Conservation (phyloP, 2,888 invertebrate genomes). For the Brenthis daphne region DNA sequence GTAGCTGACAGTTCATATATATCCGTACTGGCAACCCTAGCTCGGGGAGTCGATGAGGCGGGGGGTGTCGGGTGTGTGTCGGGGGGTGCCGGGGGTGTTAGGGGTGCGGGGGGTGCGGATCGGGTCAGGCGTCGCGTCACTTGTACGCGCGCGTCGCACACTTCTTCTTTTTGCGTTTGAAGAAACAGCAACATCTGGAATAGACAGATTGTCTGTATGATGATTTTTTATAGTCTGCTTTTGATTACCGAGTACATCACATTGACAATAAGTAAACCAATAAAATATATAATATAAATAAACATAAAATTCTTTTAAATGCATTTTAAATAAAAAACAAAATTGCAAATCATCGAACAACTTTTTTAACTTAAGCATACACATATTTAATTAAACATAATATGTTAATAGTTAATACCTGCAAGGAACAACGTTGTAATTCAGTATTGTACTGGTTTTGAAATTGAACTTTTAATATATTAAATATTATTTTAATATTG, state of each 20-base stretch:
- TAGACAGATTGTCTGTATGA: constrained; percentile 80
- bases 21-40: constrained; percentile 6
- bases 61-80: not conserved
- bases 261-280: not conserved
- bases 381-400: too few relatives aligned
- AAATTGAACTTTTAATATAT: too few relatives aligned
- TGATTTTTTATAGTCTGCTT: constrained; percentile 78
- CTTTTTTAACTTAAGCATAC: too few relatives aligned
- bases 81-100: not conserved
- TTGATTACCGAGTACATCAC: not conserved
- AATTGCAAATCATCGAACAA: too few relatives aligned
- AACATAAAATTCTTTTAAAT: not conserved
- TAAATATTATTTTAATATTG: too few relatives aligned
- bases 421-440: too few relatives aligned
- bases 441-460: too few relatives aligned
- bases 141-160: constrained; percentile 91
- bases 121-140: constrained; percentile 86
- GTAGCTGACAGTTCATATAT: constrained; percentile 11
- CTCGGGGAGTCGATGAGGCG: not conserved
- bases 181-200: constrained; percentile 99
- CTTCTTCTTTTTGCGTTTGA: constrained; percentile 99
- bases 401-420: too few relatives aligned
- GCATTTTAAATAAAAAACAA: too few relatives aligned
- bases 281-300: not conserved
- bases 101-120: constrained; percentile 42